These are phyloP conservation scores for Pygoscelis adeliae DNA, from an alignment of 2,113 vertebrate genomes.

Conservation along the genomic window DNA sequence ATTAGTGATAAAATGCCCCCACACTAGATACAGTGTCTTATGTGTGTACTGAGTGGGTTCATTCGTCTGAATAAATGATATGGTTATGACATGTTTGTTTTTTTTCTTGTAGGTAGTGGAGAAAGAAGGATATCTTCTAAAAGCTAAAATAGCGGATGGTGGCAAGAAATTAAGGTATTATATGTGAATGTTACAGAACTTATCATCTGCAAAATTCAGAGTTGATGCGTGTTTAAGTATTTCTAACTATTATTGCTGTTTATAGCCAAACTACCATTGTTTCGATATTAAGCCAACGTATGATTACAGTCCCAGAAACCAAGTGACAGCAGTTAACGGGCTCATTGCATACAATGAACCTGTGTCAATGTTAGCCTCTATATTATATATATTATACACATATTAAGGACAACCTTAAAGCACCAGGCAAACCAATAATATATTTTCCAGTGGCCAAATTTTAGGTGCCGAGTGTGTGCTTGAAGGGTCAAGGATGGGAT, in stretches of 20 bases:
- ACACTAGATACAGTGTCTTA: not conserved
- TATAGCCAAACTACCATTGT: not conserved
- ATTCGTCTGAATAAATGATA: slow-evolving; percentile 9
- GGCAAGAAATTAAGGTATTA: slow-evolving; percentile 90
- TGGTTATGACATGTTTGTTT: not conserved
- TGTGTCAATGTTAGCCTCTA: not conserved
- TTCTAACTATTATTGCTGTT: not conserved
- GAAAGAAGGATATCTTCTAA: slow-evolving; percentile 89
- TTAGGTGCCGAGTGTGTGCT: not conserved
- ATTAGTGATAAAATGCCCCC: not conserved
- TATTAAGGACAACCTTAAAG: not conserved
- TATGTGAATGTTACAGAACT: not conserved
- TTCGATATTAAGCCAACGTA: not conserved
- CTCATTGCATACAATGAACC: not conserved
- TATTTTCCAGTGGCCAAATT: not conserved
- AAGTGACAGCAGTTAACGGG: not conserved
- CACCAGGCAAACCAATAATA: not conserved
- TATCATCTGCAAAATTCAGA: not conserved
- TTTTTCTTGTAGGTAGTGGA: slow-evolving; percentile 77
- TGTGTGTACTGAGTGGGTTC: not conserved
- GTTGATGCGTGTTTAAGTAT: not conserved
- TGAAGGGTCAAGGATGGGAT: not conserved
- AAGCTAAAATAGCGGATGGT: slow-evolving; percentile 90
- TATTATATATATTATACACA: not conserved
- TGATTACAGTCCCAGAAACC: not conserved